Conservation (phyloP, 2,113 vertebrate genomes). For the Gobius niger region DNA sequence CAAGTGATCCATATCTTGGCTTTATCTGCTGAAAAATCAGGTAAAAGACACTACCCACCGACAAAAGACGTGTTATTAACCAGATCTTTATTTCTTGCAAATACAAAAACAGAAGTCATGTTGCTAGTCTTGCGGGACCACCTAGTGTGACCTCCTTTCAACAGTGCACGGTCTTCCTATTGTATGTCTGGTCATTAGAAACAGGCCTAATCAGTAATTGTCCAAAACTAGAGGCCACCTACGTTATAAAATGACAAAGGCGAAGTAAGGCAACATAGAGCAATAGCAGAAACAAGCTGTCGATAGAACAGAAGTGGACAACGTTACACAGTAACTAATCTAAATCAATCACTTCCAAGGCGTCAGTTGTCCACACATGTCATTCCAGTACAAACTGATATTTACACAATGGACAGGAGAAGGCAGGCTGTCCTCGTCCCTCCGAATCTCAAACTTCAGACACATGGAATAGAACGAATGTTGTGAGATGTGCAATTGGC, state of each 20-base stretch:
- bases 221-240: conserved; percentile 59
- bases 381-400: conserved; percentile 35
- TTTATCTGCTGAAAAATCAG: no score
- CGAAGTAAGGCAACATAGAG: conserved; percentile 72
- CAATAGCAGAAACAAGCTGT: conserved; percentile 70
- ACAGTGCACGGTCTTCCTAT: conserved; percentile 70
- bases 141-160: conserved; percentile 46
- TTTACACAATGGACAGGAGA: conserved; percentile 25
- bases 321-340: conserved; percentile 79
- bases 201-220: conserved; percentile 40
- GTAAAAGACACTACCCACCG: not conserved
- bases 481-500: conserved; percentile 40
- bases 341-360: conserved; percentile 62
- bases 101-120: conserved; percentile 64
- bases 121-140: conserved; percentile 48
- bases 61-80: not conserved
- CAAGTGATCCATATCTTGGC: no score
- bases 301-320: conserved; percentile 62
- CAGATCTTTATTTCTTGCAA: conserved; percentile 67
- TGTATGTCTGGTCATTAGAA: conserved; percentile 46
- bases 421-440: conserved; percentile 31
- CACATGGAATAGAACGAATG: conserved; percentile 28
- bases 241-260: conserved; percentile 56
- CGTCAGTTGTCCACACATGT: conserved; percentile 48
- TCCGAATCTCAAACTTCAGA: conserved; percentile 48